Conservation (phyloP, 2,113 vertebrate species). For the Elephantulus edwardii region DNA sequence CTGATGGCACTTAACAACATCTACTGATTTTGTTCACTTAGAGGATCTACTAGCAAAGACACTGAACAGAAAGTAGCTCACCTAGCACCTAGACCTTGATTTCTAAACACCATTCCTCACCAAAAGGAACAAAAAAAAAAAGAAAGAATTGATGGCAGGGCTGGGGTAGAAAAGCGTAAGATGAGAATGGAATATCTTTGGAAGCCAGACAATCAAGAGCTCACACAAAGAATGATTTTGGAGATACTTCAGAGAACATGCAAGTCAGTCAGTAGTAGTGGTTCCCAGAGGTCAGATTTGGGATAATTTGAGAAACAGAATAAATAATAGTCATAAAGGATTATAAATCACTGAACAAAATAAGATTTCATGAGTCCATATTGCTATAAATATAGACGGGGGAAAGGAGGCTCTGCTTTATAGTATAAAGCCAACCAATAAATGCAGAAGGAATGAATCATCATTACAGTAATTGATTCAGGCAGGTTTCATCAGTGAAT, state of each 20-base stretch:
- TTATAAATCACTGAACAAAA: neutral
- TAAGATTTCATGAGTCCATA: neutral
- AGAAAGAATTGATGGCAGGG: neutral
- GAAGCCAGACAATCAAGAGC: neutral
- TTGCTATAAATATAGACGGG: neutral
- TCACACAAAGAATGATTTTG: neutral
- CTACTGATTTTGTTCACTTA: neutral
- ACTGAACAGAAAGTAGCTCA: neutral
- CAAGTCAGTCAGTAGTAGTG: neutral
- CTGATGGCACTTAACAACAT: no score
- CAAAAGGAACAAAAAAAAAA: neutral
- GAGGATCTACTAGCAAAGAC: neutral
- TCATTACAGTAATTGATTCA: neutral
- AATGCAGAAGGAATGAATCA: neutral
- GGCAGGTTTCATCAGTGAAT: neutral
- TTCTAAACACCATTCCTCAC: neutral
- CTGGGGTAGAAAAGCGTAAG: neutral
- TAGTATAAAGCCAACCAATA: neutral
- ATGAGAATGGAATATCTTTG: neutral
- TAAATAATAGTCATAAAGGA: neutral
- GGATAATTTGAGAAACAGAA: neutral
- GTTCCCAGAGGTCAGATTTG: neutral
- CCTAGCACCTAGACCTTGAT: neutral
- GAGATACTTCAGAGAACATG: neutral
- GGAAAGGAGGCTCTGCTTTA: neutral